A percentile compares a stretch with the other conserved stretches of the same genome.
These are phyloP conservation scores for Tenthredo distinguenda DNA, from an alignment of 2,888 invertebrate genomes.

Conservation along the genomic window DNA sequence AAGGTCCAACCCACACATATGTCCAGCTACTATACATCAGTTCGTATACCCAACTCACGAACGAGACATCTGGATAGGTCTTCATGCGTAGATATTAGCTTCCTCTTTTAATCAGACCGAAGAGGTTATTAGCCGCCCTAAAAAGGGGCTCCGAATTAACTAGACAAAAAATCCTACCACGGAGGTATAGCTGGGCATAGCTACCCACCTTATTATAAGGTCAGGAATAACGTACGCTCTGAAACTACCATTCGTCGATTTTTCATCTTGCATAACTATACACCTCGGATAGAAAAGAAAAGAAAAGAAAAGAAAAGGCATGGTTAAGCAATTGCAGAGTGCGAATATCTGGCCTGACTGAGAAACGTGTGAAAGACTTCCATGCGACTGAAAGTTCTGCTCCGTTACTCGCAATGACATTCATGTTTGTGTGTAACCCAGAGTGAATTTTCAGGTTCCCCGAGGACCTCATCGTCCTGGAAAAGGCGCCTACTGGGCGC, in stretches of 20 bases:
- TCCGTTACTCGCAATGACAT: background rate
- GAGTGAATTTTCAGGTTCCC: slow-evolving; percentile 81
- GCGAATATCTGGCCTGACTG: background rate
- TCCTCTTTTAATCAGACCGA: slow-evolving; percentile 42
- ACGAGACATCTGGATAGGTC: slow-evolving; percentile 21
- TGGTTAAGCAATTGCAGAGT: background rate
- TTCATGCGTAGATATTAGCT: background rate
- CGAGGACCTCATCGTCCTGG: slow-evolving; percentile 88
- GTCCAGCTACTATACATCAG: background rate
- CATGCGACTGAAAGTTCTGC: background rate
- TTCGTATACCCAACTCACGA: slow-evolving; percentile 7
- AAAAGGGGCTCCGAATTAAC: slow-evolving; percentile 5
- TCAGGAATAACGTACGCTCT: background rate
- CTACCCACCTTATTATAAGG: background rate
- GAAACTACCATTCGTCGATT: background rate
- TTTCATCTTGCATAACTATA: background rate
- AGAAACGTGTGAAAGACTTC: background rate
- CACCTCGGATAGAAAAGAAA: background rate
- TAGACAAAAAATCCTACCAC: slow-evolving; percentile 28
- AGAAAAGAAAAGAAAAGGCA: background rate
- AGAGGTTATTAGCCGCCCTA: slow-evolving; percentile 30
- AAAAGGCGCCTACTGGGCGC: slow-evolving; percentile 92
- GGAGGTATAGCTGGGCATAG: background rate
- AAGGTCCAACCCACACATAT: background rate
- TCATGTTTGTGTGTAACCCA: background rate